A percentile compares a stretch with the other conserved stretches of the same genome.
phyloP scores from a whole-genome alignment of 2,888 invertebrate genomes.

The Leptopilina myrica region DNA sequence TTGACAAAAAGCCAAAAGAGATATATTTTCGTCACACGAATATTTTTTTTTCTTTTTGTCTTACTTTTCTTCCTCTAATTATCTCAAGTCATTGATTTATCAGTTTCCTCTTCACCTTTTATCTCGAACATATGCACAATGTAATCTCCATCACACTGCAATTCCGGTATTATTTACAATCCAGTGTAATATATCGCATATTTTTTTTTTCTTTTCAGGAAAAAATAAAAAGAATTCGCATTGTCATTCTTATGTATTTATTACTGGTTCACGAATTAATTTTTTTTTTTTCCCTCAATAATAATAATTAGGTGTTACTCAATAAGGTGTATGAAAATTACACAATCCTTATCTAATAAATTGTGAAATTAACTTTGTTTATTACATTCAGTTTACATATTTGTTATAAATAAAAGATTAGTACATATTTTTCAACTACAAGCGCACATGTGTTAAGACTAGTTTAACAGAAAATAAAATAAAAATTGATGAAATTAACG shows the following conservation, averaged over 20 bases:
- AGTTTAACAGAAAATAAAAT: too few species aligned
- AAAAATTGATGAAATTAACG: too few species aligned
- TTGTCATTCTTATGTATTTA: neutral
- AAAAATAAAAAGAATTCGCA: neutral
- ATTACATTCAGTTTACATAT: neutral
- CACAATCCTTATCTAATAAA: neutral
- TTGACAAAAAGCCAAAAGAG: too few species aligned
- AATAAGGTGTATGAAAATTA: neutral
- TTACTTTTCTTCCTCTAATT: neutral
- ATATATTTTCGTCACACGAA: too few species aligned
- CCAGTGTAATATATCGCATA: neutral
- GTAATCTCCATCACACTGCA: neutral
- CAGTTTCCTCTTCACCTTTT: neutral
- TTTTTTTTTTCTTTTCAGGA: neutral
- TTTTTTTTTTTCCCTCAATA: neutral
- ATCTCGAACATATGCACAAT: neutral
- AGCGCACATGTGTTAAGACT: too few species aligned
- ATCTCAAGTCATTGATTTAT: neutral
- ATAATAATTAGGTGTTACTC: conserved; percentile 13
- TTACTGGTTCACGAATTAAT: neutral
- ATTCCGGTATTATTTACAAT: conserved; percentile 1
- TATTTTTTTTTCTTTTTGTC: neutral
- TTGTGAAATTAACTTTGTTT: neutral
- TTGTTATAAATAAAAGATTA: too few species aligned
- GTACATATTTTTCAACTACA: too few species aligned